These are phyloP conservation scores for Acrocephalus kingi DNA, from an alignment of 2,113 vertebrate genomes.

Conservation along the genomic window DNA sequence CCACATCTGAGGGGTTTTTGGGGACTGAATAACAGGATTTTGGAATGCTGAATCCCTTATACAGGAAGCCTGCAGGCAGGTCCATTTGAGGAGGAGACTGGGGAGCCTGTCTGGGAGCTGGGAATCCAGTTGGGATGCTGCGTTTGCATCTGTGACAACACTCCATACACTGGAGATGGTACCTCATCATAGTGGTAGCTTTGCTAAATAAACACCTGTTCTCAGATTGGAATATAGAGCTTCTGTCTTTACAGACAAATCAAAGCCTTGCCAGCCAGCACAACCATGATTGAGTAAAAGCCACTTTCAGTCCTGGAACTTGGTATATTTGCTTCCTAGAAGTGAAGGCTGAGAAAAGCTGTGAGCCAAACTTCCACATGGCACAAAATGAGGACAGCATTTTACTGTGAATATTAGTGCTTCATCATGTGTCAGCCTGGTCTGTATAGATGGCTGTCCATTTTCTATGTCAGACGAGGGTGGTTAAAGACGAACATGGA, in stretches of 20 bases:
- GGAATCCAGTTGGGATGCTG: neutral
- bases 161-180: neutral
- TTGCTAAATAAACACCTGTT: neutral
- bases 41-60: neutral
- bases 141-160: neutral
- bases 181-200: neutral
- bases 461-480: neutral
- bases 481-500: neutral
- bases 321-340: neutral
- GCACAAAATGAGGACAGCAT: neutral
- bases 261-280: neutral
- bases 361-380: neutral
- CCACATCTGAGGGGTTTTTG: neutral
- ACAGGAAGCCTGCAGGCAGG: accelerated
- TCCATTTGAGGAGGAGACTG: neutral
- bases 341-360: neutral
- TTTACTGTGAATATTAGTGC: neutral
- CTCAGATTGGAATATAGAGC: neutral
- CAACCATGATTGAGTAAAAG: neutral
- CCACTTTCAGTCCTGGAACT: neutral
- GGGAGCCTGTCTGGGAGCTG: neutral
- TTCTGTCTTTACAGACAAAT: neutral
- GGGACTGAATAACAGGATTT: neutral
- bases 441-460: neutral
- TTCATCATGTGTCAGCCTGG: neutral